These are phyloP conservation scores for Scolopax mira DNA, from an alignment of 2,113 vertebrate species.

Conservation along the genomic window DNA sequence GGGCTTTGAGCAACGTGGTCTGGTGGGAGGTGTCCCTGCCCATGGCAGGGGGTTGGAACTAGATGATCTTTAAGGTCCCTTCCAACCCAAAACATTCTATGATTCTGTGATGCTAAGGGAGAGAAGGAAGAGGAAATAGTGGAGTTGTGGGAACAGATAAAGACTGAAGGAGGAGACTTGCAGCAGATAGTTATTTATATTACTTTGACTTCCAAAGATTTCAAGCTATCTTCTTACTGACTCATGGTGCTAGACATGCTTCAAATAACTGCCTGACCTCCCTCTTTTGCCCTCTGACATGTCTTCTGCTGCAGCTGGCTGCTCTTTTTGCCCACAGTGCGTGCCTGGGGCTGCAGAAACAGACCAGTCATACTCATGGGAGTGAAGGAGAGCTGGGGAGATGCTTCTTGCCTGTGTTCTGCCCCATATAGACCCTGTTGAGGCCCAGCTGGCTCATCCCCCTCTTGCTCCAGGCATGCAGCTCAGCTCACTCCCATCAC, in stretches of 20 bases:
- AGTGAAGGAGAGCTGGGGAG: not conserved
- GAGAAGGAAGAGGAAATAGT: not conserved
- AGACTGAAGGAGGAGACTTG: not conserved
- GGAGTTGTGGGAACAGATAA: not conserved
- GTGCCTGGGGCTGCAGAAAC: not conserved
- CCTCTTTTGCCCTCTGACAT: not conserved
- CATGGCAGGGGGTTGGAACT: too few species aligned
- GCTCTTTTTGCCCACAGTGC: not conserved
- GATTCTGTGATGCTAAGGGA: not conserved
- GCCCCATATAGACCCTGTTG: not conserved
- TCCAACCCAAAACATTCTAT: too few species aligned
- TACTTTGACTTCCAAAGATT: not conserved
- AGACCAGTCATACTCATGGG: not conserved
- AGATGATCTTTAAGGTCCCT: too few species aligned
- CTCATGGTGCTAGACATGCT: not conserved
- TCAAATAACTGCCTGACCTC: not conserved
- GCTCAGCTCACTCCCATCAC: not conserved
- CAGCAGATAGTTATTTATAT: not conserved
- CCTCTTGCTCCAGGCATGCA: fast-evolving
- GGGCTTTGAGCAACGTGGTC: too few species aligned
- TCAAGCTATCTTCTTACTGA: not conserved
- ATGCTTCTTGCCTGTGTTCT: not conserved
- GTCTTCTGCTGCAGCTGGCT: not conserved
- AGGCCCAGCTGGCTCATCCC: not conserved
- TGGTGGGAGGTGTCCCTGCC: too few species aligned